These are phyloP conservation scores for Heliconius eleuchia DNA, from an alignment of 1,140 invertebrate species.

Conservation along the genomic window DNA sequence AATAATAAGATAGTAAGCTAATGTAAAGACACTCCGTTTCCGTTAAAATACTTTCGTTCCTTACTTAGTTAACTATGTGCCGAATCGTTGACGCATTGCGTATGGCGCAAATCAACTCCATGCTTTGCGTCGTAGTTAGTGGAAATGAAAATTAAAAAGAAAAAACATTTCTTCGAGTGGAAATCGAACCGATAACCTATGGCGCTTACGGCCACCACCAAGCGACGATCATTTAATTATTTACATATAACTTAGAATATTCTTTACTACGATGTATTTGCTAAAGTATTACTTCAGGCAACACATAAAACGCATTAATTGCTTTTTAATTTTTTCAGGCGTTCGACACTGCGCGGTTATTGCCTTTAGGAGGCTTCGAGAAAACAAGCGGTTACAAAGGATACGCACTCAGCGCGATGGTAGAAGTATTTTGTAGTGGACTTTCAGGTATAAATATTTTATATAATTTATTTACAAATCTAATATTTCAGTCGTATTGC, in stretches of 20 bases:
- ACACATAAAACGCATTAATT: not conserved
- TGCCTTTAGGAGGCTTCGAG: conserved; percentile 93
- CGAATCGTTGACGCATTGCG: too few species aligned
- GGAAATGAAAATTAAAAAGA: too few species aligned
- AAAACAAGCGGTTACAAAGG: conserved; percentile 93
- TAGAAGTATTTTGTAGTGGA: conserved; percentile 92
- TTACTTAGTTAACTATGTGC: too few species aligned
- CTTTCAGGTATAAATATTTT: conserved; percentile 80
- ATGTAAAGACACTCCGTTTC: too few species aligned
- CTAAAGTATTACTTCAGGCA: conserved; percentile 9
- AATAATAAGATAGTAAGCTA: too few species aligned
- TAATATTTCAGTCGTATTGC: not conserved
- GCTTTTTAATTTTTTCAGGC: conserved; percentile 72
- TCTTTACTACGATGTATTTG: not conserved
- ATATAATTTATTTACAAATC: not conserved
- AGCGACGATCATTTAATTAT: too few species aligned
- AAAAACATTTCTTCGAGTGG: too few species aligned
- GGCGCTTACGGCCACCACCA: too few species aligned
- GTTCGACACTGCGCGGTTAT: conserved; percentile 83
- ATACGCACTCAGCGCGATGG: conserved; percentile 92
- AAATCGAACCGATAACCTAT: too few species aligned
- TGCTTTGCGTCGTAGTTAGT: too few species aligned
- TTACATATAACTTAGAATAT: not conserved
- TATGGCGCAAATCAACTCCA: too few species aligned
- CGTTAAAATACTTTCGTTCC: too few species aligned